Base-by-base conservation (phyloP, 2,888 invertebrate species). In the Cataglyphis cursor region DNA sequence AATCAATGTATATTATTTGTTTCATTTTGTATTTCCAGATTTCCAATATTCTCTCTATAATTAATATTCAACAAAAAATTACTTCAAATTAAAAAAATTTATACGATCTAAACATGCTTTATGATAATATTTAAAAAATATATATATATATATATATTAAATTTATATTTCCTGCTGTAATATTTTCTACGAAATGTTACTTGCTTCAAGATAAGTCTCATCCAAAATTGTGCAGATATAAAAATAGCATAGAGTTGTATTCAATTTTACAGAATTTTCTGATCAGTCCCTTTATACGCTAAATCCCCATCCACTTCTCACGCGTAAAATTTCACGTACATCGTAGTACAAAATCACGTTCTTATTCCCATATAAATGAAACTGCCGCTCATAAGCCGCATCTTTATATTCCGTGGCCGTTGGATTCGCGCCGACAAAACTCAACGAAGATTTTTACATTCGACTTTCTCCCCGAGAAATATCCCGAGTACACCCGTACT, bases 371-470 rank as follows among this genome's bases (percentile, higher is more conserved):
- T 59, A 15, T 68, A 41, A 41, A 54, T 51, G 57, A 76, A 76
- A 68, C 44, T 57, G 21, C 31, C 31, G 31, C 21, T 12, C 24
- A 44, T 31, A 68, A 78, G 6, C 57, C 31, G 18, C 35, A 59
- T 59, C 31, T 76, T 24, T 66, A 38, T 64, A 38, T 66, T 10
- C 24, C 28, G 15, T 12, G 24, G 76, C n/a, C 10, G 38, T 35
- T 44, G 21, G 18, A 57, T 41, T 41, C 18, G 10, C 35, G 57
- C 28, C 44, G 44, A 24, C 28, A 18, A 21, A 24, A 44, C 21
- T 44, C 18, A 15, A 57, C n/a, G 66, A 38, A 31, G 12, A 78
- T 21, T 59, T 70, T 72, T 48, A 80, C 72, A 70, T 80, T 24
- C 24, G 72, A 48, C 44, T 72, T 59, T 70, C 18, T 70, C 18